Evolutionary conservation across 1,140 invertebrate species (phyloP), one percentile per base, ranked within the genome.

Genomic region (Cydia splendana): DNA sequence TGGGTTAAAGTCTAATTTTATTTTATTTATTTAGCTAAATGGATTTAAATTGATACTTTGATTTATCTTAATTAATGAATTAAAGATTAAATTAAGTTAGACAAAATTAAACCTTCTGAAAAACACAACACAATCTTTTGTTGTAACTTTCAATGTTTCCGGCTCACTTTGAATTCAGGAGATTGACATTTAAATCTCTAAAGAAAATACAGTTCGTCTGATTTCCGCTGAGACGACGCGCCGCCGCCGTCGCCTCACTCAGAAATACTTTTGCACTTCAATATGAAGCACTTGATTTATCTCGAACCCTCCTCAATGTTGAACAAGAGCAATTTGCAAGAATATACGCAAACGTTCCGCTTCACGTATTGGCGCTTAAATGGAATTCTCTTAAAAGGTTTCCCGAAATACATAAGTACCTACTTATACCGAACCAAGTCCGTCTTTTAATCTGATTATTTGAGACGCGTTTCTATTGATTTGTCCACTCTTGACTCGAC

Each of bases 271-370:
- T 80, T 78, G 75, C 75, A 79, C 78, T 62, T 76, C 62, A 73
- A 80, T 81, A 83, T 81, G 76, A 83, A 81, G 76, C 80, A 38
- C 77, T 83, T 83, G 80, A 83, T 81, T 83, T 83, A 83, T 83
- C 75, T 75, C 65, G 67, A 78, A 83, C 80, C 80, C 80, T 80
- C 80, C 74, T 83, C 82, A 81, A 80, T 74, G 75, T 78, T 79
- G 76, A 79, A 78, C 82, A 78, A 80, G 67, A 71, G 73, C 77
- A 78, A 79, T 80, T 78, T 77, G 74, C 78, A 69, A 79, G 80
- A 80, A 81, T 81, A 78, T 71, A 79, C 38, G 42, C 65, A 24
- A 76, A 76, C 51, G 67, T 38, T 42, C 67, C 67, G 38, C 30
- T 71, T 38, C 30, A 71, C 67, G 2, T 71, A 71, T 71, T 71